A percentile compares a stretch with the other conserved stretches of the same genome.
phyloP scores from a whole-genome alignment of 1,140 invertebrate genomes.

The Brachionus calyciflorus region DNA sequence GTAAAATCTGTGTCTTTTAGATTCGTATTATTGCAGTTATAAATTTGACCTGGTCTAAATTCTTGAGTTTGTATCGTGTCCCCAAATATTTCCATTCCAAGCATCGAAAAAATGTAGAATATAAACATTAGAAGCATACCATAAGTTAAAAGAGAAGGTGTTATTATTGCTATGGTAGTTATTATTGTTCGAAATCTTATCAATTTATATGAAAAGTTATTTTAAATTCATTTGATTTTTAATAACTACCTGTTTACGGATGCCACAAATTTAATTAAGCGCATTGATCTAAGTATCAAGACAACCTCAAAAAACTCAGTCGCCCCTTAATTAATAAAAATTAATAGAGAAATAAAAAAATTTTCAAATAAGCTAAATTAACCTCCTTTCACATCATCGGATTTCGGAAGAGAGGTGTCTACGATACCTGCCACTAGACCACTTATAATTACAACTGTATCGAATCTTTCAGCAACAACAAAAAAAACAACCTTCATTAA shows the following conservation, averaged over 20 bases:
- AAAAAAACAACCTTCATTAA: too few relatives aligned
- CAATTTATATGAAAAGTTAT: background rate
- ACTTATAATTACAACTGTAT: constrained; percentile 62
- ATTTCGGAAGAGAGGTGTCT: constrained; percentile 50
- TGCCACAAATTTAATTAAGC: constrained; percentile 39
- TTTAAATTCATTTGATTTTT: background rate
- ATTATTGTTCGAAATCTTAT: constrained; percentile 45
- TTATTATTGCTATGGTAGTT: constrained; percentile 39
- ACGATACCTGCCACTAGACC: constrained; percentile 60
- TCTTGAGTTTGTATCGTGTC: constrained; percentile 57
- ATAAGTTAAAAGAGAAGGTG: constrained; percentile 33
- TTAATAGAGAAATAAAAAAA: background rate
- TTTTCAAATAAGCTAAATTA: background rate
- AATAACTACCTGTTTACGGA: constrained; percentile 11
- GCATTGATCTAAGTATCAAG: constrained; percentile 12
- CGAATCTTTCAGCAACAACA: too few relatives aligned
- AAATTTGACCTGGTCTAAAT: constrained; percentile 8
- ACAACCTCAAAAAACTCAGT: constrained; percentile 41
- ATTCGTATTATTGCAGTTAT: constrained; percentile 58
- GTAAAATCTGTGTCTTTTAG: constrained; percentile 60
- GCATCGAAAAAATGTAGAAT: constrained; percentile 63
- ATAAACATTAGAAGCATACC: constrained; percentile 14
- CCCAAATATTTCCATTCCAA: constrained; percentile 64
- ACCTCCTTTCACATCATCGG: constrained; percentile 35
- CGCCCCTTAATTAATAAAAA: background rate